Conservation (phyloP, 2,888 invertebrate species). For the Perizoma affinitatum region DNA sequence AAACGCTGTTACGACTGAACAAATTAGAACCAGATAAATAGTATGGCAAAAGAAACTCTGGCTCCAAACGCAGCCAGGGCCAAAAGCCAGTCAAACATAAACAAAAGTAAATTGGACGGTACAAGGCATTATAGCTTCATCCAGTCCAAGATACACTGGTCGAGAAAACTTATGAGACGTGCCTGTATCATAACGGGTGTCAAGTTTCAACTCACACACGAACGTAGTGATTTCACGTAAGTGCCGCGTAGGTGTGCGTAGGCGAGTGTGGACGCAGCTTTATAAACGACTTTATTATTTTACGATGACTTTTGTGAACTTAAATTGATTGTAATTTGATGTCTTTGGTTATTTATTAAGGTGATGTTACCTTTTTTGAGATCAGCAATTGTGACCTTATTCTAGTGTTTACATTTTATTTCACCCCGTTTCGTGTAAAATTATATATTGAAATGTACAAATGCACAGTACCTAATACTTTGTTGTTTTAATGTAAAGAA, state of each 20-base stretch:
- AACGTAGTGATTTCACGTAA: background rate
- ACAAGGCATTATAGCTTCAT: background rate
- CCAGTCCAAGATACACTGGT: conserved; percentile 21
- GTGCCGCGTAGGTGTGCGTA: conserved; percentile 27
- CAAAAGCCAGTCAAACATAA: too few relatives aligned
- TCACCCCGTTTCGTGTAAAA: too few relatives aligned
- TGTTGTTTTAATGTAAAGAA: too few relatives aligned
- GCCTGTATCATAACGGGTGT: conserved; percentile 29
- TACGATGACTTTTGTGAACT: conserved; percentile 27
- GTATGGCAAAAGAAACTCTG: too few relatives aligned
- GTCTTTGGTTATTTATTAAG: conserved; percentile 12
- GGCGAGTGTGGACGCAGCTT: conserved; percentile 37
- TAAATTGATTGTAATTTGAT: conserved; percentile 32
- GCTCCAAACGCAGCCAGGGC: too few relatives aligned
- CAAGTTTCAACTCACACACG: conserved; percentile 18
- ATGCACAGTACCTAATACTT: too few relatives aligned
- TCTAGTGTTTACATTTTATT: too few relatives aligned
- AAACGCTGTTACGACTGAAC: too few relatives aligned
- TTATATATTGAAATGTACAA: too few relatives aligned
- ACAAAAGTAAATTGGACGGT: background rate
- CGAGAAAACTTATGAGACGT: conserved; percentile 18
- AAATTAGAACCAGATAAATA: too few relatives aligned
- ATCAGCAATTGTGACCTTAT: too few relatives aligned
- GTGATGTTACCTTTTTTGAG: conserved; percentile 4
- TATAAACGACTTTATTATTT: conserved; percentile 30